Conservation (phyloP, 2,888 invertebrate genomes). For the Drosophila mayaguana region DNA sequence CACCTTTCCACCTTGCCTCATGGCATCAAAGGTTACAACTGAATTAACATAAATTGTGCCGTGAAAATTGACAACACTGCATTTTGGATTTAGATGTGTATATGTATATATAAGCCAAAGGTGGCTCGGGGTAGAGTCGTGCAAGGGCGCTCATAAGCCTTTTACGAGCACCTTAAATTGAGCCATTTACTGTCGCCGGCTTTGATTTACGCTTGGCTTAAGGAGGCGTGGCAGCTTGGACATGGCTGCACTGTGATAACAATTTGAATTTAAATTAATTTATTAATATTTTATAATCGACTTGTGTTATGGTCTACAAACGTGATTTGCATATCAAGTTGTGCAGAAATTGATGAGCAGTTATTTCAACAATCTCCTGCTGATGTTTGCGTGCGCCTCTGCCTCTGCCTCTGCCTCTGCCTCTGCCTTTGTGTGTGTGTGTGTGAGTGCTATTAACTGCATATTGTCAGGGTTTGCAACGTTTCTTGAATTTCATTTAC, state of each 20-base stretch:
- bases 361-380: slow-evolving; percentile 37
- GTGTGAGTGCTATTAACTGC: slow-evolving; percentile 57
- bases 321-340: slow-evolving; percentile 73
- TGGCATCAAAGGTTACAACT: slow-evolving; percentile 61
- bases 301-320: slow-evolving; percentile 30
- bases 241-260: slow-evolving; percentile 31
- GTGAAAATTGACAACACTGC: slow-evolving; percentile 65
- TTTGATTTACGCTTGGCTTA: slow-evolving; percentile 30
- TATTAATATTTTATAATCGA: slow-evolving; percentile 79
- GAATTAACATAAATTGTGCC: slow-evolving; percentile 74
- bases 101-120: background rate
- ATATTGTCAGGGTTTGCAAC: slow-evolving; percentile 47
- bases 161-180: slow-evolving; percentile 30
- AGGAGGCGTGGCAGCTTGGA: slow-evolving; percentile 16
- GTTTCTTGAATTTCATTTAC: slow-evolving; percentile 66
- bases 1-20: slow-evolving; percentile 7
- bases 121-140: no score
- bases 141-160: slow-evolving; percentile 12
- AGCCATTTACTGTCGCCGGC: slow-evolving; percentile 35
- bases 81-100: slow-evolving; percentile 33
- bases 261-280: slow-evolving; percentile 69
- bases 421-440: background rate
- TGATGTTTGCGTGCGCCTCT: background rate
- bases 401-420: no score
- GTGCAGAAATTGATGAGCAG: slow-evolving; percentile 41